Base-by-base conservation (phyloP, 2,797 vertebrate species). In the Ara ararauna region DNA sequence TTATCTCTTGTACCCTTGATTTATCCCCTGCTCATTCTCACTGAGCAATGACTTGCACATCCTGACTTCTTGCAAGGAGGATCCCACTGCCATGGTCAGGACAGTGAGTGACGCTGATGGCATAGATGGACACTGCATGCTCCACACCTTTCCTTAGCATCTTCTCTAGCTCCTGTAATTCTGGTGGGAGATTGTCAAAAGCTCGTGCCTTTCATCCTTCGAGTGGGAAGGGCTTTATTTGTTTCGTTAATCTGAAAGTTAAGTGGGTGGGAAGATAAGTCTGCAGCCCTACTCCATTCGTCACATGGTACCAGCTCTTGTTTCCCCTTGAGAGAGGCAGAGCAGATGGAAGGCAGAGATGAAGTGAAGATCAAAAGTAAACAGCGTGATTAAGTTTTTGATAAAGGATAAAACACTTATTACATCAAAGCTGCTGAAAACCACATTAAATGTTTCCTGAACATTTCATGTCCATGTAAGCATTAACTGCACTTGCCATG, bases 361-460 rank as follows among this genome's bases (percentile, higher is more conserved):
- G 94, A 96, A 96, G 95, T 93, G 85, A 65, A 95, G 90, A 96
- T 97, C 94, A 96, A 94, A 97, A 94, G 88, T 96, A 94, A 97
- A 96, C 91, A 96, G 74, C 15, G 4, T n/a, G 91, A 95, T 95
- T 90, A 88, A 86, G 80, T 70, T 96, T 94, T 94, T 97, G 96
- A 97, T 96, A 96, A 90, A 90, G 90, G 95, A 96, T 95, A 94
- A 95, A 96, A 80, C 91, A 87, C 83, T 96, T 96, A 95, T 71
- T 86, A 89, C 86, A 93, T 96, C 94, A 97, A 97, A 96, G 91
- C 80, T 0, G 0, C 74, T 85, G 86, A 75, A 89, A 90, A 90
- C 92, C 90, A 89, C 83, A 85, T 94, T 77, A 87, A 94, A 79
- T 85, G 56, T 88, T 96, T 95, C 87, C 94, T 42, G 64, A 93